phyloP scores from a whole-genome alignment of 1,140 invertebrate species.

The Drosophila bipectinata region DNA sequence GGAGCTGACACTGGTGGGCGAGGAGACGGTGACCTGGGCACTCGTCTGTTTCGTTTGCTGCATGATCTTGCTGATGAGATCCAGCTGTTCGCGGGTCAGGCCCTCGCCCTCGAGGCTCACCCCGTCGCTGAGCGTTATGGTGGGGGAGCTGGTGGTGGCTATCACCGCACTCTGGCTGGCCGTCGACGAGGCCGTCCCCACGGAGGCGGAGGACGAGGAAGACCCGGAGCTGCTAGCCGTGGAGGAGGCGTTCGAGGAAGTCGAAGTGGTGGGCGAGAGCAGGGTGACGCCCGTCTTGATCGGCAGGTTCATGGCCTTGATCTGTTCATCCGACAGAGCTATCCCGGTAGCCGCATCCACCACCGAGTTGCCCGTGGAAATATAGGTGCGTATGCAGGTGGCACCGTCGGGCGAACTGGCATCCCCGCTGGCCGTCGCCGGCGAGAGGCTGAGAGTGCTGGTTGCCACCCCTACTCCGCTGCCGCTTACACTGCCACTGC shows the following conservation, averaged over 20 bases:
- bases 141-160: conserved; percentile 62
- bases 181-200: conserved; percentile 2
- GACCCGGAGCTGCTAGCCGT: conserved; percentile 41
- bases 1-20: conserved; percentile 84
- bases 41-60: conserved; percentile 88
- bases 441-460: conserved; percentile 74
- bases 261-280: conserved; percentile 75
- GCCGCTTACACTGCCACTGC: conserved; percentile 24
- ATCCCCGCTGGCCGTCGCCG: conserved; percentile 83
- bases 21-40: conserved; percentile 79
- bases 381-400: conserved; percentile 83
- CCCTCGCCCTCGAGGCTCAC: conserved; percentile 86
- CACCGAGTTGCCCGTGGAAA: conserved; percentile 71
- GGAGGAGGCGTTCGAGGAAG: conserved; percentile 64
- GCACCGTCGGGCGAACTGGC: conserved; percentile 84
- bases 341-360: conserved; percentile 79
- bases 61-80: conserved; percentile 92
- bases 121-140: conserved; percentile 84
- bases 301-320: conserved; percentile 78
- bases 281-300: conserved; percentile 76
- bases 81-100: conserved; percentile 89
- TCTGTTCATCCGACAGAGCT: conserved; percentile 74
- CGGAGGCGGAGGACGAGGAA: conserved; percentile 25
- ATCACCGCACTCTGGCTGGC: conserved; percentile 30
- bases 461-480: conserved; percentile 38